Conservation (phyloP, 2,888 invertebrate species). For the Pseudolycoriella hygida region DNA sequence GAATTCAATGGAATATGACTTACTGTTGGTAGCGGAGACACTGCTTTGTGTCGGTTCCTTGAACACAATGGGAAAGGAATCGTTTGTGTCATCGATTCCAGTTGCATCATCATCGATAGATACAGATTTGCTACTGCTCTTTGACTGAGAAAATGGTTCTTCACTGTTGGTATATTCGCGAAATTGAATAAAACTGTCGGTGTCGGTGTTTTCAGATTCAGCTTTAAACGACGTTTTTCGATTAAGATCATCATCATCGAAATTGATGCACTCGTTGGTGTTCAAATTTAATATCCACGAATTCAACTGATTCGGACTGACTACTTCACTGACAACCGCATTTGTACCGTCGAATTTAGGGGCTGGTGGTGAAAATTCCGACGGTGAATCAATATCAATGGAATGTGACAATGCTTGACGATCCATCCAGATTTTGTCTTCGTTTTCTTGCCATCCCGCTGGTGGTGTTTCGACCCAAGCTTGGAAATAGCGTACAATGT, state of each 20-base stretch:
- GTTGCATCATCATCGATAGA: neutral
- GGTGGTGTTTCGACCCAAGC: conserved; percentile 93
- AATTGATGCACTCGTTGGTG: conserved; percentile 7
- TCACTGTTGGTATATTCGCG: conserved; percentile 20
- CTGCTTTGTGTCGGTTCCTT: no score
- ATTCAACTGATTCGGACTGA: conserved; percentile 8
- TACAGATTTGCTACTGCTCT: neutral
- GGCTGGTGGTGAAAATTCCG: neutral
- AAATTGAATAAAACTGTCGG: conserved; percentile 24
- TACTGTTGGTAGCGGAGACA: conserved; percentile 12
- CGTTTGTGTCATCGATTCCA: conserved; percentile 9
- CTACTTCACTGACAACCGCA: conserved; percentile 3
- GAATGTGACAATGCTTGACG: conserved; percentile 22
- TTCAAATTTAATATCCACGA: conserved; percentile 12
- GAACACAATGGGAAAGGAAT: neutral
- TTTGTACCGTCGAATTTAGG: conserved; percentile 15
- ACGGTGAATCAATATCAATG: conserved; percentile 26
- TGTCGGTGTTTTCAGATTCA: conserved; percentile 13
- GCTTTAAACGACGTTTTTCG: conserved; percentile 12
- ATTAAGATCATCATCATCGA: conserved; percentile 6
- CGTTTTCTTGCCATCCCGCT: conserved; percentile 64
- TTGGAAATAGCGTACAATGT: conserved; percentile 91
- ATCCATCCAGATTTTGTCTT: conserved; percentile 38
- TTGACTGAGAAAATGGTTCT: neutral
- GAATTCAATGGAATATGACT: conserved; percentile 29